These are phyloP conservation scores for Hydrotaea diabolus DNA, from an alignment of 2,888 invertebrate genomes.

Conservation along the genomic window DNA sequence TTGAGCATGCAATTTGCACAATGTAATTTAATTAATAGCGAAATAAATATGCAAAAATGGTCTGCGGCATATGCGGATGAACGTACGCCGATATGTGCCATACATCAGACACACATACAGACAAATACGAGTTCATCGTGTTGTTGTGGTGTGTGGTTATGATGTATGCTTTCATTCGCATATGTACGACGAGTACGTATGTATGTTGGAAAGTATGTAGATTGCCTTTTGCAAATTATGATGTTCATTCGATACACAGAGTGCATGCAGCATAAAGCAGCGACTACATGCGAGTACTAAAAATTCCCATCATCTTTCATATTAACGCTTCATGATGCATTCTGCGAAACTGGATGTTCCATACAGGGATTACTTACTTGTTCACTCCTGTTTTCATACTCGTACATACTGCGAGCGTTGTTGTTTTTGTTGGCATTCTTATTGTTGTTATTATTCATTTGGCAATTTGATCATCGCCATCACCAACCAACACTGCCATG, in stretches of 20 bases:
- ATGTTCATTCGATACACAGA: constrained; percentile 51
- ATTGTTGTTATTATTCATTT: constrained; percentile 57
- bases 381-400: constrained; percentile 8
- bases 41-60: constrained; percentile 76
- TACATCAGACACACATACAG: background rate
- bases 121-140: constrained; percentile 17
- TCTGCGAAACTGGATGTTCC: background rate
- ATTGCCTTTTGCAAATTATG: constrained; percentile 53
- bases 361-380: constrained; percentile 2
- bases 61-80: constrained; percentile 66
- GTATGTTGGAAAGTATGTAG: background rate
- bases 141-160: constrained; percentile 35
- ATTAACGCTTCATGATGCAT: background rate
- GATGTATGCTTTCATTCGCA: constrained; percentile 36
- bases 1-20: constrained; percentile 75
- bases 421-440: constrained; percentile 37
- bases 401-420: constrained; percentile 38
- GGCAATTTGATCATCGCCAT: constrained; percentile 60
- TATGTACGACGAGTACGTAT: constrained; percentile 15
- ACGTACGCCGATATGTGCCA: background rate
- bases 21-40: constrained; percentile 80
- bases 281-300: background rate
- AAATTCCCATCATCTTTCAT: constrained; percentile 21
- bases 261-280: background rate
- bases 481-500: background rate